phyloP scores from a whole-genome alignment of 2,888 invertebrate species.

The Pammene aurita region DNA sequence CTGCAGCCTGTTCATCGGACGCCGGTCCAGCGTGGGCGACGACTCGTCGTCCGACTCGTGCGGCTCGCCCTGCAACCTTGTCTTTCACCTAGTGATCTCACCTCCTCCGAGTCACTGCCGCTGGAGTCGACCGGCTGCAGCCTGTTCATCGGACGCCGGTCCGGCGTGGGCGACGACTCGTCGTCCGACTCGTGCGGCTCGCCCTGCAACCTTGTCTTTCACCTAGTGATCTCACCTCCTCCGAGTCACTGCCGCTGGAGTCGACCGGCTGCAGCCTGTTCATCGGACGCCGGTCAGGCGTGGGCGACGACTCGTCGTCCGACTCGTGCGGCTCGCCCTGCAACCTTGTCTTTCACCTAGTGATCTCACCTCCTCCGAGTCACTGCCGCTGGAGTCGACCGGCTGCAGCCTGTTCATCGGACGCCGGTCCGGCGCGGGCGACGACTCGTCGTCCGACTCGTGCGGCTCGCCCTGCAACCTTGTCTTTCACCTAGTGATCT shows the following conservation, averaged over 20 bases:
- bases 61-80: conserved; percentile 76
- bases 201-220: conserved; percentile 48
- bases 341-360: conserved; percentile 43
- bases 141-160: conserved; percentile 82
- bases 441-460: conserved; percentile 53
- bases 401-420: conserved; percentile 50
- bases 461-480: conserved; percentile 40
- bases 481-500: conserved; percentile 61
- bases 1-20: conserved; percentile 82
- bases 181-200: conserved; percentile 54
- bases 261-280: conserved; percentile 80
- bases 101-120: conserved; percentile 81
- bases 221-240: conserved; percentile 72
- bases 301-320: conserved; percentile 39
- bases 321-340: conserved; percentile 44
- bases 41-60: too few relatives aligned
- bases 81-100: conserved; percentile 69
- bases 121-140: conserved; percentile 81
- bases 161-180: conserved; percentile 56
- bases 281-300: conserved; percentile 79
- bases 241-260: conserved; percentile 82
- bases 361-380: conserved; percentile 86
- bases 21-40: conserved; percentile 62
- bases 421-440: too few relatives aligned
- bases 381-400: conserved; percentile 87